Percentiles rank a stretch among this genome's conserved stretches.
These are phyloP conservation scores for Caenorhabditis doughertyi DNA, from an alignment of 2,888 invertebrate genomes.

Conservation along the genomic window DNA sequence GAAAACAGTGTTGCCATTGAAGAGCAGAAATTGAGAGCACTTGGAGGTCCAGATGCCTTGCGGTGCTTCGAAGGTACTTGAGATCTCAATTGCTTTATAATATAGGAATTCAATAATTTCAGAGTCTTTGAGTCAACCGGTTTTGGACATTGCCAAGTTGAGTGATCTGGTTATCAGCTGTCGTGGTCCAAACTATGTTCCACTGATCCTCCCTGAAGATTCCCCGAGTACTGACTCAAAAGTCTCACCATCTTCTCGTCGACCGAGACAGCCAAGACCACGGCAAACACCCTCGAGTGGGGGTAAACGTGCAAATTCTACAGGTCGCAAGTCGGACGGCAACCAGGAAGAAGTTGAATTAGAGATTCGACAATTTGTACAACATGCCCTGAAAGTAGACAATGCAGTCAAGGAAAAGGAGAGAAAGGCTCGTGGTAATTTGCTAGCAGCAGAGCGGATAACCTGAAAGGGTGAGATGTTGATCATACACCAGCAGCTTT, in stretches of 20 bases:
- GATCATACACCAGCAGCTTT: not conserved
- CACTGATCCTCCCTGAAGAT: slow-evolving; percentile 9
- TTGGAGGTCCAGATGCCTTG: slow-evolving; percentile 63
- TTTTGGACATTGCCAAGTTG: slow-evolving; percentile 6
- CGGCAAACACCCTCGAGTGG: not conserved
- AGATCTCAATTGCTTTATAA: not conserved
- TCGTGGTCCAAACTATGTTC: slow-evolving; percentile 27
- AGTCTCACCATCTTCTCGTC: slow-evolving; percentile 33
- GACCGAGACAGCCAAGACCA: slow-evolving; percentile 29
- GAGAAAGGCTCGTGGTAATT: slow-evolving; percentile 65
- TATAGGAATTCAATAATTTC: not conserved
- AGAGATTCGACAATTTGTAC: slow-evolving; percentile 70
- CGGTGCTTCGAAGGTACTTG: slow-evolving; percentile 51
- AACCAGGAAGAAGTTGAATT: slow-evolving; percentile 70
- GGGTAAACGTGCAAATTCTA: slow-evolving; percentile 52
- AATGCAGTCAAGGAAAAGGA: slow-evolving; percentile 72
- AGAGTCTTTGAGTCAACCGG: slow-evolving; percentile 2
- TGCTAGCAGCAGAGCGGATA: slow-evolving; percentile 24
- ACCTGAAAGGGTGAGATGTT: slow-evolving; percentile 10
- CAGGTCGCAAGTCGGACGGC: slow-evolving; percentile 62
- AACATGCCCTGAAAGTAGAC: slow-evolving; percentile 71
- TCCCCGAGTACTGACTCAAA: slow-evolving; percentile 5
- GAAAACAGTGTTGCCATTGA: slow-evolving; percentile 61
- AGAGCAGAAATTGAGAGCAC: slow-evolving; percentile 50
- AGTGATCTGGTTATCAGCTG: not conserved